These are phyloP conservation scores for Sinocyclocheilus rhinocerous DNA, from an alignment of 2,113 vertebrate species.

Conservation along the genomic window DNA sequence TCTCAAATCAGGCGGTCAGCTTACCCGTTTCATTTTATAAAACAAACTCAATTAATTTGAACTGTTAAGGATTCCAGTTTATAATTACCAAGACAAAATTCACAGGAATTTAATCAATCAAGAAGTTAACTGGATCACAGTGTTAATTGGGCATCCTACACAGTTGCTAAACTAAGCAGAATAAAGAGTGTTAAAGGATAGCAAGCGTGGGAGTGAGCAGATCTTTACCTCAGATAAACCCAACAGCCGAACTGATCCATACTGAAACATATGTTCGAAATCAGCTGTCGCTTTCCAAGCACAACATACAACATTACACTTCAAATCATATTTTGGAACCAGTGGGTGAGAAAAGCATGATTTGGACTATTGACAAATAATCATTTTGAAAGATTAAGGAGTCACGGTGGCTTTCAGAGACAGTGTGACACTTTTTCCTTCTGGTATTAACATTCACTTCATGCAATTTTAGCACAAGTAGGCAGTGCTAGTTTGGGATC, in stretches of 20 bases:
- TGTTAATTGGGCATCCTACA: conserved; percentile 19
- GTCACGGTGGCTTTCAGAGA: not conserved
- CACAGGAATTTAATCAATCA: conserved; percentile 33
- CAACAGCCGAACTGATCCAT: not conserved
- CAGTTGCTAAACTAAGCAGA: conserved; percentile 23
- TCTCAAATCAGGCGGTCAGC: not conserved
- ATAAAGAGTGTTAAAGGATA: conserved; percentile 12
- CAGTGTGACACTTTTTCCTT: not conserved
- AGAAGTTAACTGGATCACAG: conserved; percentile 17
- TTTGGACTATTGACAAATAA: not conserved
- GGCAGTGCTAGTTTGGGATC: not conserved
- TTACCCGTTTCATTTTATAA: conserved; percentile 18
- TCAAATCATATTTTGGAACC: not conserved
- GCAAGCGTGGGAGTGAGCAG: not conserved
- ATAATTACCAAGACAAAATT: conserved; percentile 17
- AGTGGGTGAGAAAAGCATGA: not conserved
- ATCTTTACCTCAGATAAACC: conserved; percentile 4
- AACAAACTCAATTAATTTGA: conserved; percentile 47
- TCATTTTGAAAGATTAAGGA: not conserved
- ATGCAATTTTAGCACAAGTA: not conserved
- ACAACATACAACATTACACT: not conserved
- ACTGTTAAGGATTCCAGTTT: conserved; percentile 30
- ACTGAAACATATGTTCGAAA: not conserved
- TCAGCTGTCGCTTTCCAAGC: not conserved
- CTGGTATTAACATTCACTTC: not conserved